Percentiles rank a stretch among this genome's conserved stretches.
These are phyloP conservation scores for Protaetia brevitarsis DNA, from an alignment of 1,140 invertebrate genomes.

Conservation along the genomic window DNA sequence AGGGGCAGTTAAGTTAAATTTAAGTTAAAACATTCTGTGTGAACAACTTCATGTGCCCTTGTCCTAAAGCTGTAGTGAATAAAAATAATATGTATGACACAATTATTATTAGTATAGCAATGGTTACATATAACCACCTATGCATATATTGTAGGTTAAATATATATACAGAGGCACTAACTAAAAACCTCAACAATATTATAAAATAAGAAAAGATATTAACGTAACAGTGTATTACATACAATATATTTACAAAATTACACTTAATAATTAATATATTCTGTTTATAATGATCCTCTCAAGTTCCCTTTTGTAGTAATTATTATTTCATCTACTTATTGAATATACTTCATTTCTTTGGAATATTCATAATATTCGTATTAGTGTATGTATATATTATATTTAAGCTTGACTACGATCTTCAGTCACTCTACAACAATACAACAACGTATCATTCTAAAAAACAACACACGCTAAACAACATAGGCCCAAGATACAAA, in stretches of 20 bases:
- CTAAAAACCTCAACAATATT: conserved; percentile 29
- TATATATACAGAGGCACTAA: conserved; percentile 28
- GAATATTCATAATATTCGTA: background rate
- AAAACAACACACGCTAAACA: conserved; percentile 3
- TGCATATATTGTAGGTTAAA: no score
- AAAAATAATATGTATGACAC: no score
- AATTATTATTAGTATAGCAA: no score
- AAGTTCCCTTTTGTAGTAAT: conserved; percentile 25
- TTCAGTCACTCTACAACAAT: conserved; percentile 29
- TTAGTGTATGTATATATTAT: background rate
- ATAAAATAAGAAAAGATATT: conserved; percentile 28
- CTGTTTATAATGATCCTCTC: conserved; percentile 1
- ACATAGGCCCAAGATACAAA: conserved; percentile 4
- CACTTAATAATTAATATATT: conserved; percentile 20
- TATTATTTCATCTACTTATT: background rate
- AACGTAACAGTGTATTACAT: conserved; percentile 27
- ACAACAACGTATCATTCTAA: conserved; percentile 28
- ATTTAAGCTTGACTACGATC: conserved; percentile 1
- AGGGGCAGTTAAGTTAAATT: no score
- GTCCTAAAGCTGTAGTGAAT: no score
- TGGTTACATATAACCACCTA: background rate
- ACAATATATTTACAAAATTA: conserved; percentile 38
- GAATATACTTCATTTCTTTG: background rate
- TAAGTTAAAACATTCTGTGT: no score
- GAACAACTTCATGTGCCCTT: no score